phyloP scores from a whole-genome alignment of 2,888 invertebrate genomes.

The Lasioglossum marginatum region DNA sequence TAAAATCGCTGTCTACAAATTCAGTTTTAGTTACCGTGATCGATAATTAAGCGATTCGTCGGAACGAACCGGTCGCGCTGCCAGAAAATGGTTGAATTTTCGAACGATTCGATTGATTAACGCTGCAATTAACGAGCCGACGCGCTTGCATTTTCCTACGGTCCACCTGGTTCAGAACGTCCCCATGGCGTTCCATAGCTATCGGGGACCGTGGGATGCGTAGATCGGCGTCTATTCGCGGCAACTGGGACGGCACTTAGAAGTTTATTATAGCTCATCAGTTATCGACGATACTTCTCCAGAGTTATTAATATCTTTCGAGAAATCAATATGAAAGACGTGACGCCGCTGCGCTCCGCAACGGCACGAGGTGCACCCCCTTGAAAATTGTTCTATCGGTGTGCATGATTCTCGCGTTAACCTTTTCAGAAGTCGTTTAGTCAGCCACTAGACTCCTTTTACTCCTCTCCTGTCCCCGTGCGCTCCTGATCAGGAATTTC shows the following conservation, averaged over 20 bases:
- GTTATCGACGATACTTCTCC: slow-evolving; percentile 62
- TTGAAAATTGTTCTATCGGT: slow-evolving; percentile 51
- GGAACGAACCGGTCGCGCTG: background rate
- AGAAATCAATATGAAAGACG: slow-evolving; percentile 59
- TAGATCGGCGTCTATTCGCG: slow-evolving; percentile 54
- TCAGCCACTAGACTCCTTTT: slow-evolving; percentile 16
- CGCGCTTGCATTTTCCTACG: background rate
- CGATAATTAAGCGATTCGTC: background rate
- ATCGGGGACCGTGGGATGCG: background rate
- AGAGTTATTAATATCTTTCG: slow-evolving; percentile 63
- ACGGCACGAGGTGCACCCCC: slow-evolving; percentile 11
- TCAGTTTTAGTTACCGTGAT: background rate
- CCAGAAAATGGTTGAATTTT: background rate
- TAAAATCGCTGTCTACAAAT: background rate
- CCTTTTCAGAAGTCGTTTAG: slow-evolving; percentile 40
- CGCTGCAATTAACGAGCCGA: background rate
- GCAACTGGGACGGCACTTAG: slow-evolving; percentile 63
- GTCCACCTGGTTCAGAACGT: background rate
- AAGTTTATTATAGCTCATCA: slow-evolving; percentile 65
- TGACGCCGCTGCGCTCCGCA: slow-evolving; percentile 37
- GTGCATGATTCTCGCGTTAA: slow-evolving; percentile 47
- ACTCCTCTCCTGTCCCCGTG: background rate
- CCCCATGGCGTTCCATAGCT: background rate
- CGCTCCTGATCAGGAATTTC: background rate
- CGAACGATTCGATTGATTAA: background rate